Conservation (phyloP, 1,140 invertebrate genomes). For the Glossosoma conforme region DNA sequence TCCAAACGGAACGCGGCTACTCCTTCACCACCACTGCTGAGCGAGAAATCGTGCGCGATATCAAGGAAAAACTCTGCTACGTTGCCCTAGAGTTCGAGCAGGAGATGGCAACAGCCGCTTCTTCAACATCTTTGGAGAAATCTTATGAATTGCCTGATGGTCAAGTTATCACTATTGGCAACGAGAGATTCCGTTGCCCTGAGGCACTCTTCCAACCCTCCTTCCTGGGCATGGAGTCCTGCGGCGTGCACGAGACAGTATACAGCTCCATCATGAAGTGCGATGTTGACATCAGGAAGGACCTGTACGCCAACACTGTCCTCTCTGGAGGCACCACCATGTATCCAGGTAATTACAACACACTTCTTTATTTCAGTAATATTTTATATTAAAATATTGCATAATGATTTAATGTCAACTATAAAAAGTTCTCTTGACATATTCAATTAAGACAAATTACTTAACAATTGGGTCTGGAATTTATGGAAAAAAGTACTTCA, state of each 20-base stretch:
- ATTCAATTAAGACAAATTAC: too few species aligned
- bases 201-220: slow-evolving; percentile 90
- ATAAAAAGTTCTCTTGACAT: too few species aligned
- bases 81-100: slow-evolving; percentile 80
- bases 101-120: slow-evolving; percentile 81
- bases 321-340: slow-evolving; percentile 78
- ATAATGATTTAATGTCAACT: too few species aligned
- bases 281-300: slow-evolving; percentile 86
- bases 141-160: slow-evolving; percentile 84
- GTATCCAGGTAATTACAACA: slow-evolving; percentile 56
- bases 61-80: slow-evolving; percentile 83
- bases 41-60: slow-evolving; percentile 79
- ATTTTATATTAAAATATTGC: too few species aligned
- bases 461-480: too few species aligned
- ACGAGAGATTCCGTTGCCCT: slow-evolving; percentile 90
- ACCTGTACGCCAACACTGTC: slow-evolving; percentile 88
- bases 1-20: slow-evolving; percentile 76
- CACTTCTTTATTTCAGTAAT: too few species aligned
- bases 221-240: slow-evolving; percentile 87
- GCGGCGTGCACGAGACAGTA: slow-evolving; percentile 86
- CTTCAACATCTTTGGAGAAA: slow-evolving; percentile 78
- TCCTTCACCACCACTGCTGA: slow-evolving; percentile 70
- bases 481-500: too few species aligned
- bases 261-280: slow-evolving; percentile 97
- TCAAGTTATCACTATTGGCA: slow-evolving; percentile 86